Conservation (phyloP, 2,888 invertebrate species). For the Apodemia duryi region DNA sequence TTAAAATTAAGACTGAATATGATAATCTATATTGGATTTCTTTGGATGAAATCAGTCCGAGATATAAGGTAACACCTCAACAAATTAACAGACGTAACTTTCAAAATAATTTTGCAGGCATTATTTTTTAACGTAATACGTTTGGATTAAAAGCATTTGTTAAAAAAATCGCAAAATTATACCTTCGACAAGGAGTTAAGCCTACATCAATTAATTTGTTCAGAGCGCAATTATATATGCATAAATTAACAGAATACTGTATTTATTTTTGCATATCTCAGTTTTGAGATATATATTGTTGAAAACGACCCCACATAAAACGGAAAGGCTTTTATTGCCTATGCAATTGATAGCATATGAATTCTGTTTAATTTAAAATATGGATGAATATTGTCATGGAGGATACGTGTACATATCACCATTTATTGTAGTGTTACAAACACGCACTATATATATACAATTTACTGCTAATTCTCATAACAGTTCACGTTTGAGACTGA, state of each 20-base stretch:
- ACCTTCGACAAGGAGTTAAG: not conserved
- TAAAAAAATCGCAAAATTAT: not conserved
- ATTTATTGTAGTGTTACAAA: too few relatives aligned
- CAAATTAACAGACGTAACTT: not conserved
- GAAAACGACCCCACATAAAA: not conserved
- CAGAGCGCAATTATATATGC: not conserved
- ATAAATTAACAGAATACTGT: not conserved
- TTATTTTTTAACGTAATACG: not conserved
- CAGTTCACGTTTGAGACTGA: too few relatives aligned
- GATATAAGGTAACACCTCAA: not conserved
- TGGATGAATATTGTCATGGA: too few relatives aligned
- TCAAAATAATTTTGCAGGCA: not conserved
- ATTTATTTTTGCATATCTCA: not conserved
- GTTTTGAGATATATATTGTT: not conserved
- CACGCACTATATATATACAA: too few relatives aligned
- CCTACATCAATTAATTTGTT: not conserved
- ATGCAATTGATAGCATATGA: not conserved
- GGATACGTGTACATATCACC: too few relatives aligned
- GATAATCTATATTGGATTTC: constrained; percentile 15
- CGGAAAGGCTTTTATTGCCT: not conserved
- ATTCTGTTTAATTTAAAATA: too few relatives aligned
- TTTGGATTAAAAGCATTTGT: not conserved
- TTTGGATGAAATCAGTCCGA: constrained; percentile 25
- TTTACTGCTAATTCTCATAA: too few relatives aligned
- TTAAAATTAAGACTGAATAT: constrained; percentile 1